These are phyloP conservation scores for Dilophus febrilis DNA, from an alignment of 2,888 invertebrate genomes.

Conservation along the genomic window DNA sequence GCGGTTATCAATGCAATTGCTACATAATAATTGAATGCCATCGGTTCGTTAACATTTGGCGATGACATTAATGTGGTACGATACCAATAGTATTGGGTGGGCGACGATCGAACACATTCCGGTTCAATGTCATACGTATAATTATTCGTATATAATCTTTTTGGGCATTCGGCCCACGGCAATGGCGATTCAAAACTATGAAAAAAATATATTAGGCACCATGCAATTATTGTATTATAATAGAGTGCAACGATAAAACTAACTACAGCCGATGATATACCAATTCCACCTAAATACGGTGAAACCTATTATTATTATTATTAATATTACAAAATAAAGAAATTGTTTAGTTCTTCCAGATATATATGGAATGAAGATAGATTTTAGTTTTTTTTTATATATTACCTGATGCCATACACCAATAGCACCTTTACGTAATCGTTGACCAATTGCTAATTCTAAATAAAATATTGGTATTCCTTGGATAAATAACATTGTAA, in stretches of 20 bases:
- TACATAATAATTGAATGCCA: conserved; percentile 83
- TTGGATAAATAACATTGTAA: conserved; percentile 85
- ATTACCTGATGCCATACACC: conserved; percentile 78
- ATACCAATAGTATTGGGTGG: conserved; percentile 93
- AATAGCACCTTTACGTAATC: conserved; percentile 81
- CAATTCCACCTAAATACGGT: conserved; percentile 74
- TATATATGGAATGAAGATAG: no score
- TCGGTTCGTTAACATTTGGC: conserved; percentile 69
- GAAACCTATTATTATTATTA: conserved; percentile 37
- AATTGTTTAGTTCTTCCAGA: no score
- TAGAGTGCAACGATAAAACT: conserved; percentile 93
- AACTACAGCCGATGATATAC: conserved; percentile 87
- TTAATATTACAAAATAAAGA: no score
- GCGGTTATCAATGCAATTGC: conserved; percentile 70
- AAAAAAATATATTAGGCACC: conserved; percentile 90
- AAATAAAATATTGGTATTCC: conserved; percentile 93
- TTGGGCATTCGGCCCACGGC: conserved; percentile 86
- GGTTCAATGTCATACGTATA: conserved; percentile 63
- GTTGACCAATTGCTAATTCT: conserved; percentile 88
- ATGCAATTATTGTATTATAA: conserved; percentile 95
- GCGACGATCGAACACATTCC: conserved; percentile 68
- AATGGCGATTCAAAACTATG: conserved; percentile 83
- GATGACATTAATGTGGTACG: conserved; percentile 81
- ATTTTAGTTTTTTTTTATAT: no score
- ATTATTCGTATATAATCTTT: conserved; percentile 52